Base-by-base conservation (phyloP, 2,888 invertebrate genomes). In the Lepidonotus clava region DNA sequence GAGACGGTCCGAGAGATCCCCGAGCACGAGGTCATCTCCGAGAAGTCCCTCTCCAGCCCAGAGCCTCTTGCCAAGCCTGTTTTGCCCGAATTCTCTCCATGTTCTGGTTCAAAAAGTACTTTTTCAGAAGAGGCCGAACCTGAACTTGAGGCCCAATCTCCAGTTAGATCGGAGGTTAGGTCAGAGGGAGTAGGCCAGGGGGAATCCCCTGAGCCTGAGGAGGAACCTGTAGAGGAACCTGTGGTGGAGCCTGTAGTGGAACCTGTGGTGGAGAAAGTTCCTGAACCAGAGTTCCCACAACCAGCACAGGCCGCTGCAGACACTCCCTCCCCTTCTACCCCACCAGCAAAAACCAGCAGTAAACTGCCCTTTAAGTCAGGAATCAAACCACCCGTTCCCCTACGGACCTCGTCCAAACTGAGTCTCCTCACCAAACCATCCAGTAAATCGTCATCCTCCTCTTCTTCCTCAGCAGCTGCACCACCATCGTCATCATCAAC, bases 391-490 rank as follows among this genome's bases (percentile, higher is more conserved):
- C 86, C 66, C 11, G 38, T 80, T 14, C 61, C 83, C 18, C 40
- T 66, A n/a, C 61, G 86, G 24, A 51, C 76, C 56, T 86, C 86
- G 32, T 53, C 46, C 28, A 87, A 85, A 51, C 85, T 80, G 0
- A 87, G 87, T 38, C 51, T 87, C 11, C 41, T 85, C 24, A 77
- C 87, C n/a, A 87, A 87, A 46, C 87, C 41, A 46, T 80, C 87
- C 18, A 61, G 18, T 32, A 66, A 61, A 66, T 84, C 83, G 32
- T 51, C 84, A 38, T 66, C 61, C 38, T 66, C 84, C 84, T 80
- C 80, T 24, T 46, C 80, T 80, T 80, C 80, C 80, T 46, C 80
- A 80, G 80, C 80, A 46, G 80, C 80, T 32, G 51, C 80, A 28
- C 51, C 80, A 41, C 80, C 80, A 5, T 28, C 51, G 80, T 80